phyloP scores from a whole-genome alignment of 2,113 vertebrate species.

The Hippocampus abdominalis region DNA sequence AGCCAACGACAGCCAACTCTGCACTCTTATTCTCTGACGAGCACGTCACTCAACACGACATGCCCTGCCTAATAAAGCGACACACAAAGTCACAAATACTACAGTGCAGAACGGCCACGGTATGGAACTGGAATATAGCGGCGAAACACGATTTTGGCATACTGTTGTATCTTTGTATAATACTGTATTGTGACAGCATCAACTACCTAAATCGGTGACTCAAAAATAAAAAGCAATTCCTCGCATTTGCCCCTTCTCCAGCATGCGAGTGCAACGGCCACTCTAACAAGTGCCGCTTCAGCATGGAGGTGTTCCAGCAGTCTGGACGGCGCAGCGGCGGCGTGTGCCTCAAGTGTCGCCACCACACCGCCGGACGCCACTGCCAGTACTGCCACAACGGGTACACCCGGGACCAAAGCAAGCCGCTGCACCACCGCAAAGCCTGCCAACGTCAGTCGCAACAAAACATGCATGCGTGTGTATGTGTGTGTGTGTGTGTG shows the following conservation, averaged over 20 bases:
- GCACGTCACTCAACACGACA: too few species aligned
- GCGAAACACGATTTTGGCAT: neutral
- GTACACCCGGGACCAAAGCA: conserved; percentile 78
- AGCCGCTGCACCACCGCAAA: conserved; percentile 75
- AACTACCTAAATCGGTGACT: neutral
- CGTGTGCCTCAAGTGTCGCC: conserved; percentile 84
- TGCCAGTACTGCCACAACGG: conserved; percentile 88
- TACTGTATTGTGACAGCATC: neutral
- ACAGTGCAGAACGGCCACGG: neutral
- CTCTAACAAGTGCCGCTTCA: conserved; percentile 84
- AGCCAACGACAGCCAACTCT: too few species aligned
- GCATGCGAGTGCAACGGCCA: conserved; percentile 86
- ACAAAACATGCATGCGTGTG: conserved; percentile 21
- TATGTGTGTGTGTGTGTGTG: conserved; percentile 14
- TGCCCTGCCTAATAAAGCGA: too few species aligned
- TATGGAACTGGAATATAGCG: too few species aligned
- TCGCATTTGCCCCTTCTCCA: conserved; percentile 31
- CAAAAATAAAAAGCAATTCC: neutral
- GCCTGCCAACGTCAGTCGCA: conserved; percentile 82
- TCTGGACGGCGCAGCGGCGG: conserved; percentile 84
- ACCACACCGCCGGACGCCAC: conserved; percentile 83
- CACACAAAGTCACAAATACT: neutral
- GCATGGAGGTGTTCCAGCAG: conserved; percentile 82
- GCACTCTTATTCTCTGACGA: too few species aligned
- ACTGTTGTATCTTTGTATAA: neutral